Percentiles rank a stretch among this genome's conserved stretches.
Evolutionary conservation across 2,113 vertebrate species (phyloP).

Genomic region (Mellivora capensis): DNA sequence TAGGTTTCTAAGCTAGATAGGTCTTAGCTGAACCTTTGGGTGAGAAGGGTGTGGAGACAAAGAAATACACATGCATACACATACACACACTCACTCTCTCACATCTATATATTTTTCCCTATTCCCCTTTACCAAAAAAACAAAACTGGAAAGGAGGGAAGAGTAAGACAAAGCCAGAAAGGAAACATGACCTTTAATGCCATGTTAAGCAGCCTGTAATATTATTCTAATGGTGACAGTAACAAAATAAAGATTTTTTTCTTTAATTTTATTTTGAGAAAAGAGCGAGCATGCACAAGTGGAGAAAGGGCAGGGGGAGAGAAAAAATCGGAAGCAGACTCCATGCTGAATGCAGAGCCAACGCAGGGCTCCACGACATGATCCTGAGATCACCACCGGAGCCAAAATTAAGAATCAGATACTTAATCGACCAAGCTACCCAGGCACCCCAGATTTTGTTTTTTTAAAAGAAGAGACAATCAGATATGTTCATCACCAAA

Average conservation of each 20-base stretch:
- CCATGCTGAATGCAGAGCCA: not conserved
- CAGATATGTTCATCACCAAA: not conserved
- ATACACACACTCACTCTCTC: not conserved
- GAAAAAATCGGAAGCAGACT: not conserved
- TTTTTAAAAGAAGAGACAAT: not conserved
- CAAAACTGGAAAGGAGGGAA: not conserved
- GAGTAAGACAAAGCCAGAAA: not conserved
- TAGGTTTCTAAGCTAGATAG: not conserved
- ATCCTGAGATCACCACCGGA: not conserved
- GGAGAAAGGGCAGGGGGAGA: not conserved
- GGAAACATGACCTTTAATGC: not conserved
- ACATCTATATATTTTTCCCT: not conserved
- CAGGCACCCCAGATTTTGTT: not conserved
- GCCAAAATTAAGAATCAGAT: not conserved
- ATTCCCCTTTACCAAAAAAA: not conserved
- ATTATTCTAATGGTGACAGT: not conserved
- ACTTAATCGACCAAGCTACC: not conserved
- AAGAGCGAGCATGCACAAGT: not conserved
- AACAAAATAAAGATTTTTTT: not conserved
- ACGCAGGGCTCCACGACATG: not conserved
- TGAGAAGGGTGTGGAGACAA: not conserved
- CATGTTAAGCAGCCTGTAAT: not conserved
- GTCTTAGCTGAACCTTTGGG: not conserved
- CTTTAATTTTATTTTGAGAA: not conserved
- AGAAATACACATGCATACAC: not conserved